These are phyloP conservation scores for Tenrec ecaudatus DNA, from an alignment of 2,113 vertebrate genomes.

Conservation along the genomic window DNA sequence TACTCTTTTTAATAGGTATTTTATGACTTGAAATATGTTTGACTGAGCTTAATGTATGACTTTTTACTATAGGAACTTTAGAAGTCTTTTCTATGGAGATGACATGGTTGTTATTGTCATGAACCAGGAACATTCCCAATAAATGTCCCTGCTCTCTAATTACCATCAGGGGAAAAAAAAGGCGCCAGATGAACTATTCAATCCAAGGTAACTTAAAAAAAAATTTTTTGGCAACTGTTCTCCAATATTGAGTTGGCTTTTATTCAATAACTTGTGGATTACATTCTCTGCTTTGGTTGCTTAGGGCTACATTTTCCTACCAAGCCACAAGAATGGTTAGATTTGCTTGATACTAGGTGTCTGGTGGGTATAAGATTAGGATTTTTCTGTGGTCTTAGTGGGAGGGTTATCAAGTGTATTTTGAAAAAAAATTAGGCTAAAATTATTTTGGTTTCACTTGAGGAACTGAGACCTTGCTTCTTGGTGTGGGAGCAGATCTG, in stretches of 20 bases:
- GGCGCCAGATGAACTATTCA: slow-evolving; percentile 21
- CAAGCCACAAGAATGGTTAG: neutral
- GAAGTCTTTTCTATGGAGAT: slow-evolving; percentile 61
- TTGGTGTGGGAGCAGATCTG: neutral
- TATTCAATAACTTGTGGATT: slow-evolving; percentile 41
- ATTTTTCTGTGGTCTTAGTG: slow-evolving; percentile 3
- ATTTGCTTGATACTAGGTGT: slow-evolving; percentile 2
- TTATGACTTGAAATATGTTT: slow-evolving; percentile 53
- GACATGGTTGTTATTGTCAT: slow-evolving; percentile 53
- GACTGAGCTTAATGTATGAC: slow-evolving; percentile 14
- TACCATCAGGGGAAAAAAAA: slow-evolving; percentile 21
- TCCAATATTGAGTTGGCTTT: slow-evolving; percentile 52
- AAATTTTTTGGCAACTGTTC: slow-evolving; percentile 51
- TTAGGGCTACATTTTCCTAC: neutral
- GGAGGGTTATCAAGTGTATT: neutral
- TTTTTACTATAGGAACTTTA: slow-evolving; percentile 2
- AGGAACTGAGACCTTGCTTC: neutral
- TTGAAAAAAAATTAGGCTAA: slow-evolving; percentile 4
- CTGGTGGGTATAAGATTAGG: neutral
- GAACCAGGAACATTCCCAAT: slow-evolving; percentile 30
- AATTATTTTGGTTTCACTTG: neutral
- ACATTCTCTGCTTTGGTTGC: neutral
- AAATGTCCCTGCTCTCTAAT: neutral
- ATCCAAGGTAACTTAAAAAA: neutral
- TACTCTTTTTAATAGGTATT: neutral